Evolutionary conservation across 2,888 invertebrate species (phyloP), one percentile per base, ranked within the genome.

Genomic region (Heliconius ismenius): DNA sequence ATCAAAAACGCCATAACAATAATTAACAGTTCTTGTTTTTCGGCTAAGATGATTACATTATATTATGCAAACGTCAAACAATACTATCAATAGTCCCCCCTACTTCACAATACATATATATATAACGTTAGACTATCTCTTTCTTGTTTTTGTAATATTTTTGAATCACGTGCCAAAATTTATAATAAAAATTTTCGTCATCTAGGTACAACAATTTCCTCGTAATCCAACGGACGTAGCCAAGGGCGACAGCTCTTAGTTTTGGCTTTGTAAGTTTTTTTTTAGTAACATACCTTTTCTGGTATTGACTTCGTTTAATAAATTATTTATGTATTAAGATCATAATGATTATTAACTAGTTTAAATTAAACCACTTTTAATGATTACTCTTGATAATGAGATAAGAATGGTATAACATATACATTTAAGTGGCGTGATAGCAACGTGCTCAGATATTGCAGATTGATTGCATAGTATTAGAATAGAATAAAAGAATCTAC

Each of bases 321-420:
- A n/a, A 13, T 39, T 24, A 24, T 24, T 24, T 65, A 39, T 39
- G 26, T 26, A 65, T 36, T 39, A 24, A 65, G n/a, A 21, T 13
- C 24, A 65, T 65, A 64, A 32, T 64, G 3, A 64, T 64, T 10
- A 64, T 10, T 64, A 32, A 65, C 39, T 36, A 65, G n/a, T 39
- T 65, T 65, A 21, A 65, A 65, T 65, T 65, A n/a, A 65, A 65
- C n/a, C 11, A n/a, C 32, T 65, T 36, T 28, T 65, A 24, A 65
- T 65, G 39, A 36, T 11, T 39, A 39, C 7, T 65, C 6, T 24
- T 24, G 13, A 24, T 24, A 65, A 65, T 65, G n/a, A 39, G n/a
- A 24, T 65, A 36, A 13, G 64, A 36, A 32, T 64, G 2, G 18
- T 64, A 32, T 65, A 43, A 15, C 4, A 15, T 43, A 43, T 36